Evolutionary conservation across 2,797 vertebrate genomes (phyloP).

Genomic region (Phoebastria nigripes): DNA sequence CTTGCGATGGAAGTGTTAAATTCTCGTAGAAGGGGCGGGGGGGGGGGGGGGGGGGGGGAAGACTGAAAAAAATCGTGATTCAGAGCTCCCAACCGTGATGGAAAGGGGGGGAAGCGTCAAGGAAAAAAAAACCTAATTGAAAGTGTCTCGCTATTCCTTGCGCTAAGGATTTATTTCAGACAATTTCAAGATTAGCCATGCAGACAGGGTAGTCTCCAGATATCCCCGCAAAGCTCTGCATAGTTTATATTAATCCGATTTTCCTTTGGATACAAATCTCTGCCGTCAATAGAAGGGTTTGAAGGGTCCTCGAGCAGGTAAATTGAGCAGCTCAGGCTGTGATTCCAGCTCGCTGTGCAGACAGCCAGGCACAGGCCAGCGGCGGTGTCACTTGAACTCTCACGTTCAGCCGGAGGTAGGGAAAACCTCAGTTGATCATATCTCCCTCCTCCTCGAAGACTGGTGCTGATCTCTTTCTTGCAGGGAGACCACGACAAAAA

Average conservation of each 20-base stretch:
- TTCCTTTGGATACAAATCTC: conserved; percentile 51
- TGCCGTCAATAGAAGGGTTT: conserved; percentile 10
- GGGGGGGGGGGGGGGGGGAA: accelerated
- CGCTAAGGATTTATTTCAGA: conserved; percentile 45
- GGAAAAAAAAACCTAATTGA: background rate
- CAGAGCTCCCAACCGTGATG: too few relatives aligned
- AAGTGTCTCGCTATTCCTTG: conserved; percentile 26
- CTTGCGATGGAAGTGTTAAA: background rate
- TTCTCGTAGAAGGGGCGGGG: background rate
- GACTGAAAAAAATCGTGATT: too few relatives aligned
- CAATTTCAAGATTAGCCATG: conserved; percentile 57
- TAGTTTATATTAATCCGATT: conserved; percentile 67
- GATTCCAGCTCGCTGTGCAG: conserved; percentile 27
- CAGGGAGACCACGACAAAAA: background rate
- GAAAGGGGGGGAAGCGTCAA: accelerated
- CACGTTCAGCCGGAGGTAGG: conserved; percentile 28
- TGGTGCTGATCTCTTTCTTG: background rate
- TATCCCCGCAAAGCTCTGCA: conserved; percentile 54
- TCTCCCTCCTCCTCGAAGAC: background rate
- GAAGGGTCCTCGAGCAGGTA: conserved; percentile 61
- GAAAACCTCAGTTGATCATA: conserved; percentile 27
- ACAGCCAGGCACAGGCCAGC: conserved; percentile 33
- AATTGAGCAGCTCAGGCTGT: conserved; percentile 30
- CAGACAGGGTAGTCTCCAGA: conserved; percentile 61
- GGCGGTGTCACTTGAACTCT: conserved; percentile 26